phyloP scores from a whole-genome alignment of 2,113 vertebrate genomes.

The Polypterus bichir region DNA sequence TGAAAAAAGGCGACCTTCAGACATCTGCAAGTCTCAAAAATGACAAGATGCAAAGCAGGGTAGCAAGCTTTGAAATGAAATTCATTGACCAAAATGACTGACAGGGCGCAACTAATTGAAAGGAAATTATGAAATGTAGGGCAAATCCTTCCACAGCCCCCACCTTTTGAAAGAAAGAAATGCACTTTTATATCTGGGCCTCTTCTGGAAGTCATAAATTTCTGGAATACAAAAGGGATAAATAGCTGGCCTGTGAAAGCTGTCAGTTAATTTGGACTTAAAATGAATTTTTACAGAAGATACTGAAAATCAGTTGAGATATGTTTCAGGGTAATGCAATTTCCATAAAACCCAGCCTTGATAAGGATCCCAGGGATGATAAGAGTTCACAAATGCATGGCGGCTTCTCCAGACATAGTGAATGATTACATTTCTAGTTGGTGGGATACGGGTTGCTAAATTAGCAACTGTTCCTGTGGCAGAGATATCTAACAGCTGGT shows the following conservation, averaged over 20 bases:
- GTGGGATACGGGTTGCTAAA: not conserved
- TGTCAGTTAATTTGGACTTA: not conserved
- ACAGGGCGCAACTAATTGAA: not conserved
- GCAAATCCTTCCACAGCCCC: not conserved
- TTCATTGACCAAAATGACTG: not conserved
- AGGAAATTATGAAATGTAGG: not conserved
- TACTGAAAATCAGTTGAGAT: not conserved
- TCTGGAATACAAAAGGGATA: not conserved
- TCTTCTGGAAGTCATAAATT: not conserved
- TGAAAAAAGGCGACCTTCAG: too few relatives aligned
- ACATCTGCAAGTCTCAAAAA: too few relatives aligned
- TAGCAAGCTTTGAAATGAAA: not conserved
- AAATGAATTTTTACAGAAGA: not conserved
- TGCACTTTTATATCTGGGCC: not conserved
- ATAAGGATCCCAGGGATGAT: conserved; percentile 1
- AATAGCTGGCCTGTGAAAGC: not conserved
- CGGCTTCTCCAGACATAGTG: not conserved
- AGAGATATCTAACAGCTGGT: not conserved
- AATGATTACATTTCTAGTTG: conserved; percentile 1
- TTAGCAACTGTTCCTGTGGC: not conserved
- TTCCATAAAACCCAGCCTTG: not conserved
- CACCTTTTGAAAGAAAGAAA: not conserved
- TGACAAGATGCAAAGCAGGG: not conserved
- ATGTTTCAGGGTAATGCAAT: not conserved
- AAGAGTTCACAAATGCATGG: conserved; percentile 1